phyloP scores from a whole-genome alignment of 2,113 vertebrate genomes.

The Elaphurus davidianus region DNA sequence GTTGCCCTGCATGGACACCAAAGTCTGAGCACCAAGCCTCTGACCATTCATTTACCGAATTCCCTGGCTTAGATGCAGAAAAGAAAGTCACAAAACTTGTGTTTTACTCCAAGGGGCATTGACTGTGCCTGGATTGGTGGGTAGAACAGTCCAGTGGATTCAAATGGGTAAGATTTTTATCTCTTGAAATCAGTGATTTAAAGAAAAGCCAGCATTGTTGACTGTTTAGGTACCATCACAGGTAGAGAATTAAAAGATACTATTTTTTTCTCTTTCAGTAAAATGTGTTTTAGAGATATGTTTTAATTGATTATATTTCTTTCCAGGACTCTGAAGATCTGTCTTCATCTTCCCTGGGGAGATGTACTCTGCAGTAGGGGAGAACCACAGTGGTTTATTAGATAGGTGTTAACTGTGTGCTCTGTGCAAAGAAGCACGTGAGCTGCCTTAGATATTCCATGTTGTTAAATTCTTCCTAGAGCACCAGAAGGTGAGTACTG shows the following conservation, averaged over 20 bases:
- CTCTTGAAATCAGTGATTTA: not conserved
- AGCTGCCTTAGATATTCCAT: not conserved
- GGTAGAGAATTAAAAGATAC: not conserved
- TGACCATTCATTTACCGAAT: not conserved
- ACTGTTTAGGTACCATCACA: not conserved
- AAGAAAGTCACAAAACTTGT: not conserved
- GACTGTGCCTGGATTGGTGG: not conserved
- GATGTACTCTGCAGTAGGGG: not conserved
- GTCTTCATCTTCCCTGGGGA: not conserved
- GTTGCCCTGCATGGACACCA: not conserved
- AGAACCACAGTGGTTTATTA: not conserved
- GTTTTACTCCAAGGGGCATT: not conserved
- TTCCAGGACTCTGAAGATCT: conserved; percentile 45
- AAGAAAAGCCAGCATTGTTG: not conserved
- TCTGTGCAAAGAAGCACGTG: not conserved
- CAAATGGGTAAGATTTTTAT: conserved; percentile 8
- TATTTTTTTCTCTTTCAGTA: not conserved
- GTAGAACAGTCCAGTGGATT: not conserved
- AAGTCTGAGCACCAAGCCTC: not conserved
- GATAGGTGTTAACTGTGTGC: not conserved
- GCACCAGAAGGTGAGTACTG: conserved; percentile 4
- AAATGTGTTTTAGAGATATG: conserved; percentile 1
- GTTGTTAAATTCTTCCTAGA: not conserved
- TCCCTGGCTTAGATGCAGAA: not conserved
- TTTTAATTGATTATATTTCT: conserved; percentile 41